These are phyloP conservation scores for Enteromius trimaculatus DNA, from an alignment of 2,797 vertebrate genomes.

Conservation along the genomic window DNA sequence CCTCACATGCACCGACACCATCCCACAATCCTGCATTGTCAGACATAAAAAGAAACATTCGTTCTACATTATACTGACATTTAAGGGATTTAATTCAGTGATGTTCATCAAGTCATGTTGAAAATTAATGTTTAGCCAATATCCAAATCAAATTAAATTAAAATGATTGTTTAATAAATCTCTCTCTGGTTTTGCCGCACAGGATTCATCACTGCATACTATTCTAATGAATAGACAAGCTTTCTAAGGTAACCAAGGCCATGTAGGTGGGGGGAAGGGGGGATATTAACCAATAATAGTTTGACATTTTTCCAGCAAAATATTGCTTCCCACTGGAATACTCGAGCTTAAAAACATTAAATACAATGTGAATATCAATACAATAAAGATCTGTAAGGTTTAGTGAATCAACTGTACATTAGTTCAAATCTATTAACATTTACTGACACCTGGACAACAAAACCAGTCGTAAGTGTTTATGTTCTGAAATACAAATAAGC, in stretches of 20 bases:
- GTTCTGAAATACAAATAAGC: no score
- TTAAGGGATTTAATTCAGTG: not conserved
- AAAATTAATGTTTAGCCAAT: no score
- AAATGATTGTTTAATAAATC: not conserved
- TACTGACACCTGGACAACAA: no score
- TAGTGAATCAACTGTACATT: not conserved
- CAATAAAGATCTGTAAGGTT: not conserved
- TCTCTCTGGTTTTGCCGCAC: not conserved
- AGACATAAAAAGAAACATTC: slow-evolving; percentile 17
- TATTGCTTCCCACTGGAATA: not conserved
- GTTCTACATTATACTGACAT: not conserved
- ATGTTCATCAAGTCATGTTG: not conserved
- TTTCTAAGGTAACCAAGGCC: not conserved
- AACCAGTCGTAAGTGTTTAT: no score
- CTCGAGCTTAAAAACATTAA: not conserved
- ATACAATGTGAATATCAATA: not conserved
- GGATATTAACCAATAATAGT: not conserved
- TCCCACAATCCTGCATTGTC: slow-evolving; percentile 26
- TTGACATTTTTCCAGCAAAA: not conserved
- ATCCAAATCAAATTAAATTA: no score
- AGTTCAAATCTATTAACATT: no score
- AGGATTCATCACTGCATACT: not conserved
- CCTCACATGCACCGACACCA: not conserved
- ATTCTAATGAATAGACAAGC: not conserved
- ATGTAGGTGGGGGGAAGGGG: not conserved